Percentiles rank a stretch among this genome's conserved stretches.
Conservation (phyloP, 2,888 invertebrate genomes). For the Ennomos erosarius region DNA sequence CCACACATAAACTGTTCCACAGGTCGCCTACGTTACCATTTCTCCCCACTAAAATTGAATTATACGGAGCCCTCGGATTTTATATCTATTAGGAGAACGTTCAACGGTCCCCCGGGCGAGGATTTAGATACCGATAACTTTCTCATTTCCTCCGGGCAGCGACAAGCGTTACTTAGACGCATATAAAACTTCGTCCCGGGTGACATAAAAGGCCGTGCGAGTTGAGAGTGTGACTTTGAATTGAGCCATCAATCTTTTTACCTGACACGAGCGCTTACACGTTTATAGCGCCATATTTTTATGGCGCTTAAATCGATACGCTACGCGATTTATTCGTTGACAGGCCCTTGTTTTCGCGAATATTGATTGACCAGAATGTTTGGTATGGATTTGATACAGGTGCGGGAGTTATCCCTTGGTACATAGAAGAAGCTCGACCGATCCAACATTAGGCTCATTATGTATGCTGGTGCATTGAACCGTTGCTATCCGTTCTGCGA, state of each 20-base stretch:
- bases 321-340: constrained; percentile 41
- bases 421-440: constrained; percentile 17
- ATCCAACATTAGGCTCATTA: constrained; percentile 43
- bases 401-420: constrained; percentile 21
- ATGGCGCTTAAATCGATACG: constrained; percentile 48
- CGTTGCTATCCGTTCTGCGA: constrained; percentile 34
- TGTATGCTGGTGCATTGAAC: constrained; percentile 46
- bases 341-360: constrained; percentile 37
- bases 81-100: constrained; percentile 80
- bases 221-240: constrained; percentile 55
- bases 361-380: constrained; percentile 23
- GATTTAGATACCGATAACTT: constrained; percentile 82
- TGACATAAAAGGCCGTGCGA: constrained; percentile 56
- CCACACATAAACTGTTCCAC: constrained; percentile 66
- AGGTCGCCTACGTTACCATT: constrained; percentile 51
- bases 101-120: constrained; percentile 71
- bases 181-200: constrained; percentile 59
- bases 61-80: constrained; percentile 76
- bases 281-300: constrained; percentile 59
- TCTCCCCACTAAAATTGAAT: constrained; percentile 73
- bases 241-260: constrained; percentile 69
- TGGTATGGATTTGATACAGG: constrained; percentile 24
- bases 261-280: constrained; percentile 60
- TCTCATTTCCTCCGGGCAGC: constrained; percentile 78
- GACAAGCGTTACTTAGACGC: constrained; percentile 63